These are phyloP conservation scores for Dryococelus australis DNA, from an alignment of 2,888 invertebrate genomes.

Conservation along the genomic window DNA sequence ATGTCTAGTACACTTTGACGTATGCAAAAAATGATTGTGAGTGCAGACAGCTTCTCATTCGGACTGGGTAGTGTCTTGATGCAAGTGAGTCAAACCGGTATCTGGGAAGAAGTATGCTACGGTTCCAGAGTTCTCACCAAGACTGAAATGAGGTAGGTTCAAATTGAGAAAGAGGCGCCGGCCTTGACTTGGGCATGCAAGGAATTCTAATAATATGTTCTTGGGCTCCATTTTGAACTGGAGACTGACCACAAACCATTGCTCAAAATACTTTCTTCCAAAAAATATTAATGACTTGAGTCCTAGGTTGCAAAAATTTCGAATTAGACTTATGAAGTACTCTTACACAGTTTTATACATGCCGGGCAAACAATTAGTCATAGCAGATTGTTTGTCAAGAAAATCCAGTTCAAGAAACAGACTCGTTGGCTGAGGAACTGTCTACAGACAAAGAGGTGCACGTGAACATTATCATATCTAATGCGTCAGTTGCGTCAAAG, in stretches of 20 bases:
- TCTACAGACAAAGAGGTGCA: neutral
- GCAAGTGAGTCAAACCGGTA: no score
- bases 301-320: neutral
- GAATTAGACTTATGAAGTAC: neutral
- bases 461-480: neutral
- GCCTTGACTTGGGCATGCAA: neutral
- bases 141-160: neutral
- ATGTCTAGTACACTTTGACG: no score
- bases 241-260: neutral
- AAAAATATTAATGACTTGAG: neutral
- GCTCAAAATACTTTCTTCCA: neutral
- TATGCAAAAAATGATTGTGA: no score
- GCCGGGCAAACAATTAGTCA: neutral
- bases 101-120: neutral
- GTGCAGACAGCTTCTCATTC: no score
- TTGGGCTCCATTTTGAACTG: neutral
- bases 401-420: neutral
- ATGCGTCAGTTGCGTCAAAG: neutral
- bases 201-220: neutral
- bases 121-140: conserved; percentile 1
- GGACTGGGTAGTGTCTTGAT: no score
- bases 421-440: neutral
- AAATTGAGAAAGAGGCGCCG: neutral
- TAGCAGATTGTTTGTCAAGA: neutral
- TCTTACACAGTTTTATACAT: neutral